Evolutionary conservation across 2,797 vertebrate genomes (phyloP), one percentile per base, ranked within the genome.

Genomic region (Danionella dracula): DNA sequence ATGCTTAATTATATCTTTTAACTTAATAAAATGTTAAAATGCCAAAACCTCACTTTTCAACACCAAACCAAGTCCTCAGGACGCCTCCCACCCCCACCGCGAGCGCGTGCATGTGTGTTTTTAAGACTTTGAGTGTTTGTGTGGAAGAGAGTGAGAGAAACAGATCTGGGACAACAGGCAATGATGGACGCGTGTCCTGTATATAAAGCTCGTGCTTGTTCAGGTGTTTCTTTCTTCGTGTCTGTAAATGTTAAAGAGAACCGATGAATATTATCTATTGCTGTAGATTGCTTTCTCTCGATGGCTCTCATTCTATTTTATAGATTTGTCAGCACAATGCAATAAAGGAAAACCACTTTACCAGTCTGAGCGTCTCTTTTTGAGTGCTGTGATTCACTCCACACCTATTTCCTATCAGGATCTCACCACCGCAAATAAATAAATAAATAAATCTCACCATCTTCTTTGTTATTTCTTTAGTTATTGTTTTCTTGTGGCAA

Each of bases 271-370:
- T 91, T 90, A 83, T 89, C 83, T 90, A 89, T 92, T 77, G 84
- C 82, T 86, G 91, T 94, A 92, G 90, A 90, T 93, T 92, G 94
- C 94, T 95, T 93, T 89, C 89, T 92, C 88, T 95, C 82, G 91
- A 88, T 91, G 92, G 93, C 94, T 89, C 88, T 88, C 90, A 90
- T 97, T 92, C 87, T 87, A 93, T 95, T 97, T 99, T 97, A 92
- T 95, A 97, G 94, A 97, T 89, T 92, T 85, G 88, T 97, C 95
- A 96, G 94, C 95, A 98, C 94, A 97, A 97, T 97, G 96, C 96
- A 99, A 99, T 99, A 99, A 99, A 91, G 74, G 76, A 88, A 93
- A 92, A 92, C 87, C 90, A 98, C 97, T 99, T 99, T 97, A 97
- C 91, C 95, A 97, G 86, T 79, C 80, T 80, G 85, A 80, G 77